phyloP scores from a whole-genome alignment of 2,888 invertebrate species.

The Escarpia spicata region DNA sequence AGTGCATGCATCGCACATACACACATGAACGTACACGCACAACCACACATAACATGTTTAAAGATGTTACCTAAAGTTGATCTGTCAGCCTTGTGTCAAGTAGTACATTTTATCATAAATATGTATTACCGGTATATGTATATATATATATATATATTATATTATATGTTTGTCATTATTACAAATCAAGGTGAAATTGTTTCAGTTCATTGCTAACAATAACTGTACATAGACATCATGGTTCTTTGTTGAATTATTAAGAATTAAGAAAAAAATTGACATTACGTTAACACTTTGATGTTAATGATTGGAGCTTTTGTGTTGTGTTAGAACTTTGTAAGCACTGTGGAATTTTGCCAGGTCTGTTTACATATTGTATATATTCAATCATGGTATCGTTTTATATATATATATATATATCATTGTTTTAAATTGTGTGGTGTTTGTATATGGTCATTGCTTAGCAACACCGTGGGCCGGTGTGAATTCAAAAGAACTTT shows the following conservation, averaged over 20 bases:
- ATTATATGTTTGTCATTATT: not conserved
- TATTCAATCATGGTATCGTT: too few species aligned
- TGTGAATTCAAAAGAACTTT: not conserved
- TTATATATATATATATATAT: not conserved
- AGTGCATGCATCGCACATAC: not conserved
- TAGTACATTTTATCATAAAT: not conserved
- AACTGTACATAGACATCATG: not conserved
- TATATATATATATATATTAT: too few species aligned
- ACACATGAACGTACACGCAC: not conserved
- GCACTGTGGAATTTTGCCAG: not conserved
- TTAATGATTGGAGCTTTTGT: not conserved
- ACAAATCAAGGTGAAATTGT: not conserved
- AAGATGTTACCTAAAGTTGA: not conserved
- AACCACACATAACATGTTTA: not conserved
- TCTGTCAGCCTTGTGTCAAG: not conserved
- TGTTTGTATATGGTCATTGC: not conserved
- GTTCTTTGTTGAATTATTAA: not conserved
- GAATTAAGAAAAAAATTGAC: not conserved
- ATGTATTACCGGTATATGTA: too few species aligned
- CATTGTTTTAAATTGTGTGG: not conserved
- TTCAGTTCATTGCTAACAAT: not conserved
- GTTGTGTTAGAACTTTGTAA: not conserved
- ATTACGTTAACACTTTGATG: not conserved
- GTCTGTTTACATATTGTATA: too few species aligned
- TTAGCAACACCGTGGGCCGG: not conserved